Conservation (phyloP, 2,113 vertebrate genomes). For the Pseudopipra pipra region DNA sequence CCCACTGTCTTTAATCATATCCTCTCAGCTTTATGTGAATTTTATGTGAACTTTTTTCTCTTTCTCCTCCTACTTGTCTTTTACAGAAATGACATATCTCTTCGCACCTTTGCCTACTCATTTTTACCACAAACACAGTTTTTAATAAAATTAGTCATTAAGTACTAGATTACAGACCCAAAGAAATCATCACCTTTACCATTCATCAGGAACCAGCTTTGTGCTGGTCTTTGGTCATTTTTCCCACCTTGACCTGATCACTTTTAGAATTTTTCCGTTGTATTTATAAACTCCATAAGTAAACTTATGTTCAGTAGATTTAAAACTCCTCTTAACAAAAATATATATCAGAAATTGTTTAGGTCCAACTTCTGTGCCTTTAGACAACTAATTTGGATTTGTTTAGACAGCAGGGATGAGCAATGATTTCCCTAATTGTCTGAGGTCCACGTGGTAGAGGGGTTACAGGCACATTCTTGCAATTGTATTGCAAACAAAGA, state of each 20-base stretch:
- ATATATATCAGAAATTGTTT: not conserved
- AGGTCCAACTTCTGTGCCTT: not conserved
- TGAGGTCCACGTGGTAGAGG: not conserved
- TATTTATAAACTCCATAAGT: not conserved
- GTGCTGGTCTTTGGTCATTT: not conserved
- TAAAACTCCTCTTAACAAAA: not conserved
- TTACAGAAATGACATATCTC: constrained; percentile 1
- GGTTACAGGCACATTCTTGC: not conserved
- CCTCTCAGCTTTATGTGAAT: not conserved
- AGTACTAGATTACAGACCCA: not conserved
- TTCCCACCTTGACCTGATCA: not conserved
- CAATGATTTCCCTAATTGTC: not conserved
- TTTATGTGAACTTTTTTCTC: not conserved
- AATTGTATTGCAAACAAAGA: fast-evolving
- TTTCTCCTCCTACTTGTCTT: not conserved
- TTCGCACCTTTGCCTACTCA: constrained; percentile 28
- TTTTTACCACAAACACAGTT: not conserved
- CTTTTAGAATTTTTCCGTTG: not conserved
- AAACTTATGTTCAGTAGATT: not conserved
- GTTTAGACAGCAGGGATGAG: not conserved
- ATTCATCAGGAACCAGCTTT: not conserved
- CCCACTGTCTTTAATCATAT: not conserved
- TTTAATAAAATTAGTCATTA: not conserved
- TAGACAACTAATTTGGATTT: not conserved
- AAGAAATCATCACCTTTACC: not conserved